Evolutionary conservation across 2,888 invertebrate genomes (phyloP).

Genomic region (Serrognathus titanus): DNA sequence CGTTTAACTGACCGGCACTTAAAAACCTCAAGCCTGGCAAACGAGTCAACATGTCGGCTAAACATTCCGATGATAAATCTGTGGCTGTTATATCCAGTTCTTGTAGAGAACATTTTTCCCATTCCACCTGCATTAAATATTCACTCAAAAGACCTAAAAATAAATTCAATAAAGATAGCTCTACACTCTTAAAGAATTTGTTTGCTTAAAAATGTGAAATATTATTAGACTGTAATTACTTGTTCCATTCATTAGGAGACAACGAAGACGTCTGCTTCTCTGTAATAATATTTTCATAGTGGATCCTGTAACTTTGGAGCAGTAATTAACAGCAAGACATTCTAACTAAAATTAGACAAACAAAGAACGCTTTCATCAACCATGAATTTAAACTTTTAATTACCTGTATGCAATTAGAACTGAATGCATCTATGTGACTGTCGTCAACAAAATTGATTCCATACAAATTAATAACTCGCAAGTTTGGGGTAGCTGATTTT

Average conservation of each 20-base stretch:
- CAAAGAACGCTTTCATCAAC: no score
- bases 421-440: constrained; percentile 97
- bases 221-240: constrained; percentile 56
- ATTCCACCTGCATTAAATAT: constrained; percentile 92
- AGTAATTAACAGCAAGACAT: constrained; percentile 95
- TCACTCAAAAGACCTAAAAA: constrained; percentile 81
- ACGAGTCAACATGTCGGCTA: constrained; percentile 87
- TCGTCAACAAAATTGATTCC: constrained; percentile 99
- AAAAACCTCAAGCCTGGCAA: constrained; percentile 84
- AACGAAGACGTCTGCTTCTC: constrained; percentile 85
- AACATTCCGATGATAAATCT: constrained; percentile 88
- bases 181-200: constrained; percentile 1
- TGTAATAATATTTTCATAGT: constrained; percentile 93
- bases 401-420: constrained; percentile 90
- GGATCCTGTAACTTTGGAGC: constrained; percentile 93
- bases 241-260: constrained; percentile 95
- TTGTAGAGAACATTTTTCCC: constrained; percentile 90
- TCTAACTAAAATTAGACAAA: constrained; percentile 67
- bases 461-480: constrained; percentile 95
- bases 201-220: neutral
- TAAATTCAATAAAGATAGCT: constrained; percentile 1
- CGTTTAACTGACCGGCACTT: constrained; percentile 95
- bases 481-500: constrained; percentile 96
- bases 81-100: constrained; percentile 98
- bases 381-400: neutral